Conservation (phyloP, 1,140 invertebrate genomes). For the Chrysopa pallens region DNA sequence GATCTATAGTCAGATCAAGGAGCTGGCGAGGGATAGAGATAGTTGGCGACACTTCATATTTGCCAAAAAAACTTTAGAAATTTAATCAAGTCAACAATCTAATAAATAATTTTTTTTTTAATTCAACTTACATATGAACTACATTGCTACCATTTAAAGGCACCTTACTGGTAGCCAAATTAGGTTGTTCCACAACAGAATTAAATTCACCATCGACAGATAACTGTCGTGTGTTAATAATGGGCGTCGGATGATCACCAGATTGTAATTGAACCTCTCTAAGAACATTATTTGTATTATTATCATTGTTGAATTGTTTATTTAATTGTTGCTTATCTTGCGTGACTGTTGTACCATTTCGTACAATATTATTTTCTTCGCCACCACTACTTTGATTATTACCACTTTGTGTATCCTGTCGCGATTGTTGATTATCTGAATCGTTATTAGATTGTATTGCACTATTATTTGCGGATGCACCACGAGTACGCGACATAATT, state of each 20-base stretch:
- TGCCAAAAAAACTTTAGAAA: too few relatives aligned
- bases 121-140: neutral
- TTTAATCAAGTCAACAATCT: too few relatives aligned
- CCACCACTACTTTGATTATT: neutral
- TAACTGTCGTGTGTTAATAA: neutral
- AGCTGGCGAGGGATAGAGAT: too few relatives aligned
- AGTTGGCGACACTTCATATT: too few relatives aligned
- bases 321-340: neutral
- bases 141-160: neutral
- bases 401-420: neutral
- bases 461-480: slow-evolving; percentile 7
- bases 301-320: neutral
- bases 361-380: neutral
- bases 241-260: neutral
- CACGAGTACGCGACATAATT: slow-evolving; percentile 64
- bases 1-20: too few relatives aligned
- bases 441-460: neutral
- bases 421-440: neutral
- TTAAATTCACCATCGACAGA: neutral
- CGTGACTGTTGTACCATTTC: neutral
- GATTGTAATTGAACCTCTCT: too few relatives aligned
- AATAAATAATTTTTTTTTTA: too few relatives aligned
- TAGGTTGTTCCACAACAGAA: neutral
- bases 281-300: neutral
- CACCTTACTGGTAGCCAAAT: neutral